Evolutionary conservation across 2,797 vertebrate species (phyloP).

Genomic region (Semotilus atromaculatus): DNA sequence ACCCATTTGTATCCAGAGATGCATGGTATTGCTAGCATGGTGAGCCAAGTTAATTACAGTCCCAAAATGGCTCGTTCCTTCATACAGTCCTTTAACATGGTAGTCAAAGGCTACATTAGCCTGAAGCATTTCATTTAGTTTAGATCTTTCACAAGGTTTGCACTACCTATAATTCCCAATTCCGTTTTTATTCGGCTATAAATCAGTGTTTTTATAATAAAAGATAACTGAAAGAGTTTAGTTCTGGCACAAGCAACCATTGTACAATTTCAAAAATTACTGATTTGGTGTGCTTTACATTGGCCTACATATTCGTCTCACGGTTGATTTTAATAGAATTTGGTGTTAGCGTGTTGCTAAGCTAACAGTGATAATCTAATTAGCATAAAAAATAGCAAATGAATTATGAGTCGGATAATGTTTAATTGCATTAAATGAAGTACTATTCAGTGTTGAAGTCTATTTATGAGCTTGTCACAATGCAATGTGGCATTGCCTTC

Average conservation of each 20-base stretch:
- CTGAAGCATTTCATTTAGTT: not conserved
- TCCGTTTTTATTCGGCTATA: not conserved
- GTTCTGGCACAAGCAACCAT: not conserved
- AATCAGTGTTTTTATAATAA: not conserved
- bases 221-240: not conserved
- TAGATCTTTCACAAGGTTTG: not conserved
- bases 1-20: conserved; percentile 54
- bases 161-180: not conserved
- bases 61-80: conserved; percentile 50
- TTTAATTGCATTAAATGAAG: not conserved
- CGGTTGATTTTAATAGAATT: not conserved
- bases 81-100: not conserved
- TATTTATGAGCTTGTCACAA: not conserved
- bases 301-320: not conserved
- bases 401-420: not conserved
- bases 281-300: not conserved
- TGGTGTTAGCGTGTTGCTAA: not conserved
- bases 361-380: not conserved
- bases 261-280: not conserved
- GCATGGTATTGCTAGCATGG: conserved; percentile 57
- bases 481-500: not conserved
- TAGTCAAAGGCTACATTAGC: not conserved
- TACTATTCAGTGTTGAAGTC: not conserved
- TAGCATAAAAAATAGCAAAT: not conserved
- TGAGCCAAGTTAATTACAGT: conserved; percentile 67